Base-by-base conservation (phyloP, 2,888 invertebrate species). In the Linnaemya tessellans region DNA sequence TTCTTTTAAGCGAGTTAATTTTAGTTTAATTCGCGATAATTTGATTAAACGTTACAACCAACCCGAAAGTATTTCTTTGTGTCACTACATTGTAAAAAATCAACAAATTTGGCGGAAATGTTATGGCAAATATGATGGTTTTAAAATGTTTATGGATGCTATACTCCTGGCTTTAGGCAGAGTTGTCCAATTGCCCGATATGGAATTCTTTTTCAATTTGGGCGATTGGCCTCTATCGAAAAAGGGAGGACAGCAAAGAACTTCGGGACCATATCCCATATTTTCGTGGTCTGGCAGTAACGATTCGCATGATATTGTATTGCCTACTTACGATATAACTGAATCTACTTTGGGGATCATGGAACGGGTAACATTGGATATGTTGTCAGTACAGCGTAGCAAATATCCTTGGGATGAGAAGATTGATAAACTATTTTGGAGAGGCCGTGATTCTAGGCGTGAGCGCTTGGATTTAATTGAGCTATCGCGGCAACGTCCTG, bases 231-330 rank as follows among this genome's bases (percentile, higher is more conserved):
- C 99, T 0, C 93, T 99, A 30, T 95, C 95, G 1, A 93, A 94
- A 80, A 94, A 93, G 86, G 90, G 92, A 4, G 91, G 91, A 0
- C 90, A 92, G 22, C 90, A 91, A 54, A 92, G 91, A 54, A 92
- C 92, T 10, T 93, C 94, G 0, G 91, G 94, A 15, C 93, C 94
- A 13, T 94, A 95, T 86, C 98, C 99, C 1, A 95, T 99, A 84
- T 97, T 99, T 91, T 98, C 98, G 18, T 99, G 99, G 99, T 99
- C 99, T 93, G 98, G 98, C 1, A 98, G 97, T 86, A 94, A 95
- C 80, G 95, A 96, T 82, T 95, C 96, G 7, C 93, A 94, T 88
- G 99, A 99, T 92, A 98, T 99, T 91, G 95, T 98, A 38, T 94
- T 99, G 94, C 99, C 99, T 9, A 98, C 98, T 0, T 99, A 99